Percentiles rank a stretch among this genome's conserved stretches.
Conservation (phyloP, 1,140 invertebrate genomes). For the Amphibalanus amphitrite region DNA sequence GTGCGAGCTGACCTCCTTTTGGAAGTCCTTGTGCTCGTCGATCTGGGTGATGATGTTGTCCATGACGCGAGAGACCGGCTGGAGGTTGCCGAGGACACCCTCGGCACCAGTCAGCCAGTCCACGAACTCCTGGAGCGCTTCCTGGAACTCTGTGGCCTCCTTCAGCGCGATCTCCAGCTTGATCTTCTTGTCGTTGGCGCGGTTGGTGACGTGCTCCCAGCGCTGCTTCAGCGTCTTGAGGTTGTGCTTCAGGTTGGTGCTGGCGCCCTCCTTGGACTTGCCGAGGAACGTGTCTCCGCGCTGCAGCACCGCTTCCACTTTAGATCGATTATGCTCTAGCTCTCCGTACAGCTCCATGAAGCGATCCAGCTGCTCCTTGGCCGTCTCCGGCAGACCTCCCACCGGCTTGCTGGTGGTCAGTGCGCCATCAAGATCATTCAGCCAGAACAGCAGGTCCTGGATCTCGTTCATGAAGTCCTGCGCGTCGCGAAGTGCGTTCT, state of each 20-base stretch:
- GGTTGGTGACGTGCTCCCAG: slow-evolving; percentile 73
- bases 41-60: slow-evolving; percentile 81
- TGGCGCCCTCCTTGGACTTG: slow-evolving; percentile 54
- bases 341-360: slow-evolving; percentile 95
- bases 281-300: slow-evolving; percentile 80
- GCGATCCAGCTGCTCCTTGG: slow-evolving; percentile 83
- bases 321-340: slow-evolving; percentile 70
- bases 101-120: slow-evolving; percentile 91
- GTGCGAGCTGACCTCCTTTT: slow-evolving; percentile 87
- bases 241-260: slow-evolving; percentile 71
- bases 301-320: slow-evolving; percentile 71
- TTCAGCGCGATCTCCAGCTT: slow-evolving; percentile 93
- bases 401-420: slow-evolving; percentile 88
- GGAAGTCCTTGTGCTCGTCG: slow-evolving; percentile 90
- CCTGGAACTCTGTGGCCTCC: slow-evolving; percentile 91
- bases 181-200: slow-evolving; percentile 91
- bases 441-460: slow-evolving; percentile 80
- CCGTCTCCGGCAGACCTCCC: slow-evolving; percentile 91
- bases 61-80: slow-evolving; percentile 84
- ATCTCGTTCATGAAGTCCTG: slow-evolving; percentile 86
- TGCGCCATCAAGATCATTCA: slow-evolving; percentile 81
- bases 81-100: slow-evolving; percentile 67
- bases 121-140: slow-evolving; percentile 71
- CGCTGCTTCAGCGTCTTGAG: slow-evolving; percentile 74
- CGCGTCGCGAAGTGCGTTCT: slow-evolving; percentile 79